Evolutionary conservation across 2,113 vertebrate genomes (phyloP), one percentile per base, ranked within the genome.

Genomic region (Ascaphus truei): DNA sequence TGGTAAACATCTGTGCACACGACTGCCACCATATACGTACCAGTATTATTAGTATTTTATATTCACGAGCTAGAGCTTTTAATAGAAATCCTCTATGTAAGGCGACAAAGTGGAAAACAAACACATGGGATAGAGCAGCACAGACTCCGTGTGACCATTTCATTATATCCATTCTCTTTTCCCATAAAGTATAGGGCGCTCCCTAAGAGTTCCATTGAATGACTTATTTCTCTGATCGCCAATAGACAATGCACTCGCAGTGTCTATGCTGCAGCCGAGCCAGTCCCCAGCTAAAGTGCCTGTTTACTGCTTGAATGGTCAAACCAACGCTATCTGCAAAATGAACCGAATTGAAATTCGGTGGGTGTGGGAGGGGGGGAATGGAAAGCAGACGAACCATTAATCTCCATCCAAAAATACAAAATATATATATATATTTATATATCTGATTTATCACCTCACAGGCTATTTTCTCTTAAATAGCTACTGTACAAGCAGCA

Each of bases 301-400:
- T 72, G 68, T 72, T 60, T 73, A 18, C 2, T 56, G 79, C 57
- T 72, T 72, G 53, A 62, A 52, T 43, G 34, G 36, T 37, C 61
- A 79, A 65, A 71, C 41, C 29, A 56, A 53, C 51, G 67, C 45
- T 53, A 73, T 48, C n/a, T 75, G 34, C 41, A 68, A 71, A 74
- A 73, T 47, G n/a, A 62, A 57, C 77, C 73, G 29, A 76, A 68
- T 68, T 68, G 56, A 71, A 71, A 71, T 61, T 52, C 52, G 41
- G 43, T 50, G 23, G 31, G 43, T 50, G 23, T 23, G 22, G 31
- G 5, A 26, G 41, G 23, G 20, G 23, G 18, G 51, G 73, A 51
- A 23, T 63, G 31, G 43, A 43, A 29, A 50, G 37, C 7, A 61
- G 26, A 9, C 34, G 72, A 76, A 27, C 45, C 0, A 3, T 73